Percentiles rank a stretch among this genome's conserved stretches.
phyloP scores from a whole-genome alignment of 2,888 invertebrate species.

The Amblyjoppa proteus region DNA sequence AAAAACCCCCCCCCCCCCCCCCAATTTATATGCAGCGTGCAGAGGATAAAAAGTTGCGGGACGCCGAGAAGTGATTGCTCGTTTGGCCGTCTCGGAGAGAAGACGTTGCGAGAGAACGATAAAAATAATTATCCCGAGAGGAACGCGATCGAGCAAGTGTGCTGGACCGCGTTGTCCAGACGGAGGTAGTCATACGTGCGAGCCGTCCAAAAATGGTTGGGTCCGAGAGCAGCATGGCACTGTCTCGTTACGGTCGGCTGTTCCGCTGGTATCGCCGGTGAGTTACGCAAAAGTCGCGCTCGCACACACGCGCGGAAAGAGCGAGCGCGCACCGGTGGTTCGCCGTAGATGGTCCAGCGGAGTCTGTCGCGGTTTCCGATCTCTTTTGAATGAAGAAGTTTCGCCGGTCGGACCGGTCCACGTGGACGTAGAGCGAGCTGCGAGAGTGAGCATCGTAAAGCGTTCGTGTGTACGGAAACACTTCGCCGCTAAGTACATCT shows the following conservation, averaged over 20 bases:
- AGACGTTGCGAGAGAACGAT: conserved; percentile 23
- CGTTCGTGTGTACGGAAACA: conserved; percentile 16
- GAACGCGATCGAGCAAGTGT: conserved; percentile 33
- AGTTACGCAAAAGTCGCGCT: conserved; percentile 70
- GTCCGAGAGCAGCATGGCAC: conserved; percentile 56
- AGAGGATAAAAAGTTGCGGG: conserved; percentile 23
- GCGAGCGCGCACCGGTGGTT: conserved; percentile 37
- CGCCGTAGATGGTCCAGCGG: conserved; percentile 55
- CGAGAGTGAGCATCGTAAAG: conserved; percentile 4
- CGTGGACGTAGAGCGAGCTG: neutral
- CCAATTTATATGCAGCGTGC: conserved; percentile 17
- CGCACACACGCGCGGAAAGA: conserved; percentile 36
- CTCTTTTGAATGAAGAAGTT: conserved; percentile 70
- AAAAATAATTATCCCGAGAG: conserved; percentile 58
- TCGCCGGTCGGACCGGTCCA: conserved; percentile 43
- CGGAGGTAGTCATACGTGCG: conserved; percentile 53
- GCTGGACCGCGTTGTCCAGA: conserved; percentile 8
- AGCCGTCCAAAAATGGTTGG: conserved; percentile 69
- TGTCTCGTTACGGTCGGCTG: conserved; percentile 65
- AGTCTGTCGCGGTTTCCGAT: conserved; percentile 35
- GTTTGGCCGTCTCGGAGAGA: neutral
- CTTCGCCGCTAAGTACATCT: conserved; percentile 37
- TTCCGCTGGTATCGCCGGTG: conserved; percentile 23
- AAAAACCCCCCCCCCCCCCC: no score
- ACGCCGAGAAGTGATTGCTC: neutral